Evolutionary conservation across 30 jellyfish, hydroid and myxozoan species (phyloP), one percentile per base, ranked within the genome.

Genomic region (Nemopilema nomurai): DNA sequence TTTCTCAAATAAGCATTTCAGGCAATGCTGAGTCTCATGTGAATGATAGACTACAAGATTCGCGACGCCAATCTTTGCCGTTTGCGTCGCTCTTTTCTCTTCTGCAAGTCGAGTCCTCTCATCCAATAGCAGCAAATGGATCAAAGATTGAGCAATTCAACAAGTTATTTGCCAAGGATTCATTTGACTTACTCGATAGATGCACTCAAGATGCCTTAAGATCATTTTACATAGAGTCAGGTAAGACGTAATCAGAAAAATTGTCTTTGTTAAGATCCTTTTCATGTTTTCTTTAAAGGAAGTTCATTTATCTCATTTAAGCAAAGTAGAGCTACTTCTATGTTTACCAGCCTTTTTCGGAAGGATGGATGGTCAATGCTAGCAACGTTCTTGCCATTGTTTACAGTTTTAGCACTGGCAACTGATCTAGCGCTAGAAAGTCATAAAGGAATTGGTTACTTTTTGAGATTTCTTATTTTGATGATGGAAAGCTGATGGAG

Each of bases 191-290:
- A 13, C 13, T 41, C 6, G 57, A 41, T 41, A 41, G 13, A 41
- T 6, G 13, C 57, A 41, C 21, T 7, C 80, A 28, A 7, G 80
- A 70, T 27, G 18, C 25, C 32, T 28, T 70, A 18, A n/a, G n/a
- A 24, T 70, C 80, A 6, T 24, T 70, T 26, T 70, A 24, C 49
- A 24, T 4, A 70, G 80, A 70, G 20, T 27, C 80, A 70, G 80
- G 80, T 70, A 70, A 1, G 0, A 28, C 9, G 6, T 13, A 41
- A 3, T 41, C 13, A 41, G 13, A 3, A 41, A 6, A 41, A 41
- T n/a, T n/a, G n/a, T n/a, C n/a, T n/a, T n/a, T n/a, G n/a, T n/a
- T n/a, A n/a, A n/a, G n/a, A n/a, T n/a, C n/a, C n/a, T n/a, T n/a
- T n/a, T n/a, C n/a, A n/a, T n/a, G n/a, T n/a, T n/a, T n/a, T n/a